A percentile compares a stretch with the other conserved stretches of the same genome.
Conservation (phyloP, 2,797 vertebrate species). For the Peromyscus attwateri region DNA sequence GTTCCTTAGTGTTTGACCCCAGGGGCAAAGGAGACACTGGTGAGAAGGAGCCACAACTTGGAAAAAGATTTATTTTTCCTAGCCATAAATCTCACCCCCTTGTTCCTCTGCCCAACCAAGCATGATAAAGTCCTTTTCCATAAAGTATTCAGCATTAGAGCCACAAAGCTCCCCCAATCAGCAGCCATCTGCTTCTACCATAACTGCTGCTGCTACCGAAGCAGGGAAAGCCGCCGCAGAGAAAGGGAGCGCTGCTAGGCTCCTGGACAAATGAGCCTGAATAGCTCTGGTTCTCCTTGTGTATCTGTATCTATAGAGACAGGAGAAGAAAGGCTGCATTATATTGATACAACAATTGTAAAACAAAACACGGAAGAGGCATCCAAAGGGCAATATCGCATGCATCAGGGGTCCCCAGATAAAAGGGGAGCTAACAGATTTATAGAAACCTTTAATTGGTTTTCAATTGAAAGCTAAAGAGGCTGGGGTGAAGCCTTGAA, state of each 20-base stretch:
- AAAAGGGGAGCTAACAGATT: slow-evolving; percentile 87
- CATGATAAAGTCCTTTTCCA: slow-evolving; percentile 93
- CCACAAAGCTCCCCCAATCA: slow-evolving; percentile 93
- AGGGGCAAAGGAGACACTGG: slow-evolving; percentile 76
- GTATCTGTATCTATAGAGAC: slow-evolving; percentile 91
- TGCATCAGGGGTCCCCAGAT: slow-evolving; percentile 86
- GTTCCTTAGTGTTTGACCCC: slow-evolving; percentile 53
- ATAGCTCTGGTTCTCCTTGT: slow-evolving; percentile 90
- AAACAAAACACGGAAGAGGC: slow-evolving; percentile 89
- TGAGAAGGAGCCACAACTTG: slow-evolving; percentile 86
- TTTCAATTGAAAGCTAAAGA: slow-evolving; percentile 89
- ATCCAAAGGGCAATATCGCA: slow-evolving; percentile 89
- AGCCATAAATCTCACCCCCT: slow-evolving; percentile 90
- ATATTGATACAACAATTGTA: slow-evolving; percentile 90
- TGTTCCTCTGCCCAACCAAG: slow-evolving; percentile 91
- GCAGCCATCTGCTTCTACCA: slow-evolving; percentile 94
- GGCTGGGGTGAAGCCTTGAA: slow-evolving; percentile 63
- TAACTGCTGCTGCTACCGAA: slow-evolving; percentile 90
- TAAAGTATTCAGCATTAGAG: slow-evolving; percentile 93
- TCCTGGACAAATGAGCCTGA: slow-evolving; percentile 90
- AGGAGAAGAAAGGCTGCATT: slow-evolving; percentile 90
- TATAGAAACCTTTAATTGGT: slow-evolving; percentile 89
- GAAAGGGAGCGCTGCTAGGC: slow-evolving; percentile 90
- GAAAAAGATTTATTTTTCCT: slow-evolving; percentile 90
- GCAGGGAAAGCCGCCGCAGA: slow-evolving; percentile 87